Evolutionary conservation across 2,888 invertebrate species (phyloP), one percentile per base, ranked within the genome.

Genomic region (Andrena trimmerana): DNA sequence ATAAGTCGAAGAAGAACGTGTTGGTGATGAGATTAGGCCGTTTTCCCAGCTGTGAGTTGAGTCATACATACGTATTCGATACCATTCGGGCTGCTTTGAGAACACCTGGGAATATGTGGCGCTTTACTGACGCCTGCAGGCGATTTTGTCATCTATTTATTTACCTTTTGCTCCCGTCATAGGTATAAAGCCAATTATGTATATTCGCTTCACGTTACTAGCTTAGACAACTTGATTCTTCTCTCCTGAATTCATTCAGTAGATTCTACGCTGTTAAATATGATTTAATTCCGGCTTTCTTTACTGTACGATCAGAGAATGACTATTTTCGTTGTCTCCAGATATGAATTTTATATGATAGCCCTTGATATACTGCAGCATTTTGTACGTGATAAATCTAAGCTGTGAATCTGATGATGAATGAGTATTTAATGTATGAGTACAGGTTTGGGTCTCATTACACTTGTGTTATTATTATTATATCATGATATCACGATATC

Each of bases 51-150:
- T 73, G 69, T 67, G 70, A 62, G 72, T 74, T 60, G 65, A 71
- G 80, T 88, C 86, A 85, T 89, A 89, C 86, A 89, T 90, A 89
- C 86, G 89, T 90, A 89, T 89, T 89, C 82, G 82, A 89, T 89
- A 85, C 70, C 67, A 72, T 87, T 87, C 65, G 63, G 57, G 72
- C 42, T 68, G 62, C 27, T 54, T 50, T 66, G 54, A 62, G 77
- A 89, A 79, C 87, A 86, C 80, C 72, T 84, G 85, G 80, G 85
- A 87, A 84, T 85, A 81, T 59, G 71, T 29, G 72, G 65, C 57
- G 62, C 70, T 65, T 73, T 48, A 52, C 24, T 48, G 29, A 27
- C 68, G 72, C 74, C 70, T 72, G 52, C 63, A 66, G 68, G 71
- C 71, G 71, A 83, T 85, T 89, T 81, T 80, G 66, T 79, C 67